Percentiles rank a stretch among this genome's conserved stretches.
Evolutionary conservation across 53 echinoderm and acorn worm species (phyloP).

Genomic region (Arbacia lixula): DNA sequence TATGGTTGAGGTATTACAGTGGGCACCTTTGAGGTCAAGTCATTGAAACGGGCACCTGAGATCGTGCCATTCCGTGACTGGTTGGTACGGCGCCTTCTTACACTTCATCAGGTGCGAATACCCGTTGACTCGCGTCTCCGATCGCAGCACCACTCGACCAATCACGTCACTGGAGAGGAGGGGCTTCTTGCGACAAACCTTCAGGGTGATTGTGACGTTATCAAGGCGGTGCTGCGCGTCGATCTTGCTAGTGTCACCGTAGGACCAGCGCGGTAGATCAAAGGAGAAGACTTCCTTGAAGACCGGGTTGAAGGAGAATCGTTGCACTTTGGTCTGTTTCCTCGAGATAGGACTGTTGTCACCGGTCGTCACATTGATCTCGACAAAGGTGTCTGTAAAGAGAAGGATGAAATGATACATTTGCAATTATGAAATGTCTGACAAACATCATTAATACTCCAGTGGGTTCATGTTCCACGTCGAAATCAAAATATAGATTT

Average conservation of each 20-base stretch:
- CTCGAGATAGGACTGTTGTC: background rate
- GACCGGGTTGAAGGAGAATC: constrained; percentile 46
- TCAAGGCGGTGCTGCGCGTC: background rate
- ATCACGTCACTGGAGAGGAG: background rate
- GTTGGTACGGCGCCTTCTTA: constrained; percentile 22
- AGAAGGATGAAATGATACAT: background rate
- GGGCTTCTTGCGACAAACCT: constrained; percentile 12
- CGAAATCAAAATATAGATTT: no score
- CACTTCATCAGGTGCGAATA: constrained; percentile 45
- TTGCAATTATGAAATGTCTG: no score
- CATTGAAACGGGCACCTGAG: no score
- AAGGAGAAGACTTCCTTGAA: constrained; percentile 65
- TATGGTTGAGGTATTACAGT: no score
- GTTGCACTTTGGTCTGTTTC: constrained; percentile 38
- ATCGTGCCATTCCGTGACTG: constrained; percentile 40
- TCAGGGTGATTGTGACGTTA: background rate
- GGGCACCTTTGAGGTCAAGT: no score
- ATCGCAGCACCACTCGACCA: background rate
- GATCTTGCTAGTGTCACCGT: background rate
- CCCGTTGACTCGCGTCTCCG: constrained; percentile 22
- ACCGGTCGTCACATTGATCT: background rate
- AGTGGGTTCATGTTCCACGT: no score
- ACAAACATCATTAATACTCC: no score
- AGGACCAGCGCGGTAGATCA: background rate
- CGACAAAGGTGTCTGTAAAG: constrained; percentile 16